These are phyloP conservation scores for Rousettus leschenaultii DNA, from an alignment of 2,113 vertebrate genomes.

Conservation along the genomic window DNA sequence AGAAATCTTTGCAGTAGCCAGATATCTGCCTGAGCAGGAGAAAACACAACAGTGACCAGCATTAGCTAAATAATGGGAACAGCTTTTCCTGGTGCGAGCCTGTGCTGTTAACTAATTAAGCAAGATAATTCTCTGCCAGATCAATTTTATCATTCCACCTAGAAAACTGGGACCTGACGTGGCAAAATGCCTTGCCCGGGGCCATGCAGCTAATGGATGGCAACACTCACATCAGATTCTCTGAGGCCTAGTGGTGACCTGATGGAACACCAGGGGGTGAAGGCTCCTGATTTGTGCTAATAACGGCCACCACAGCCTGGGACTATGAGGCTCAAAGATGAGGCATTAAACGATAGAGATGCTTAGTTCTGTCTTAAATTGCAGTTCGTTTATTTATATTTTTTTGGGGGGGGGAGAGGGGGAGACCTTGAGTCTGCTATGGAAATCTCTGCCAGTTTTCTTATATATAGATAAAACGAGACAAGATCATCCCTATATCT, in stretches of 20 bases:
- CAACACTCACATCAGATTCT: background rate
- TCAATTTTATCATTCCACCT: background rate
- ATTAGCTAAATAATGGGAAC: background rate
- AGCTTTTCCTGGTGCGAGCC: background rate
- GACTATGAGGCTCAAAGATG: background rate
- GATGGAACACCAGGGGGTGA: background rate
- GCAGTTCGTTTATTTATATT: background rate
- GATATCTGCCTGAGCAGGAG: background rate
- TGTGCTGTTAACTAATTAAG: background rate
- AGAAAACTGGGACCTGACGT: background rate
- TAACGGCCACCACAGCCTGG: too few species aligned
- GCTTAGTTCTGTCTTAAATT: background rate
- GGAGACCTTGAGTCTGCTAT: background rate
- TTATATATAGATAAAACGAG: background rate
- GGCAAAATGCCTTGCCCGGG: background rate
- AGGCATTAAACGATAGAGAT: background rate
- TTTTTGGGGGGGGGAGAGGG: background rate
- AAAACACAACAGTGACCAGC: background rate
- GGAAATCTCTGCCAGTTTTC: background rate
- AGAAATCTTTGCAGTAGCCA: background rate
- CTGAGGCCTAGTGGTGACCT: background rate
- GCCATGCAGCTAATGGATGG: background rate
- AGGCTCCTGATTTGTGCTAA: background rate
- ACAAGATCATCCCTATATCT: background rate
- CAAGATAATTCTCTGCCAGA: background rate